Percentiles rank a stretch among this genome's conserved stretches.
phyloP scores from a whole-genome alignment of 2,113 vertebrate species.

The Lepisosteus oculatus region DNA sequence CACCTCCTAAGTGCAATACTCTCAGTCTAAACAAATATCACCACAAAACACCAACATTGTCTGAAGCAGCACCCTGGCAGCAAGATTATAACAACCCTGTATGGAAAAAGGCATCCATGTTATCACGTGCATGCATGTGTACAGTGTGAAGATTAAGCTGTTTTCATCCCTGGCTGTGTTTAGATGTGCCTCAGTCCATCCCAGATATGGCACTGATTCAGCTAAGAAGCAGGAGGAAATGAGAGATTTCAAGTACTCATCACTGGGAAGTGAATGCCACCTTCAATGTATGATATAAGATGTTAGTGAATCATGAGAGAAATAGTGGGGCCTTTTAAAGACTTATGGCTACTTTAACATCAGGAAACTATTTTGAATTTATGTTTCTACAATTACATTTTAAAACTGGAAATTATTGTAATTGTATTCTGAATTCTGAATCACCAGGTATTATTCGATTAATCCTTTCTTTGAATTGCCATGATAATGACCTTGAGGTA shows the following conservation, averaged over 20 bases:
- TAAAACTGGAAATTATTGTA: too few relatives aligned
- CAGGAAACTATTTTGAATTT: too few relatives aligned
- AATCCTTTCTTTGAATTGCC: too few relatives aligned
- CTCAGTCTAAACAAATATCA: conserved; percentile 68
- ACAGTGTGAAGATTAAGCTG: conserved; percentile 76
- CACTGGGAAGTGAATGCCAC: conserved; percentile 58
- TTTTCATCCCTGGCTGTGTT: conserved; percentile 75
- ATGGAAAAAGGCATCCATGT: conserved; percentile 69
- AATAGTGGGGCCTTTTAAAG: conserved; percentile 39
- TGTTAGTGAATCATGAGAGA: conserved; percentile 38
- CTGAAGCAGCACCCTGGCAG: conserved; percentile 74
- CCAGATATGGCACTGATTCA: conserved; percentile 74
- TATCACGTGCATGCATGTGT: conserved; percentile 79
- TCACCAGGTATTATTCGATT: too few relatives aligned
- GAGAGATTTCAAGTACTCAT: conserved; percentile 64
- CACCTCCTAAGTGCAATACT: conserved; percentile 63
- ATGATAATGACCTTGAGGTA: too few relatives aligned
- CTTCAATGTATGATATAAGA: background rate
- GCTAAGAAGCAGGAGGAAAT: conserved; percentile 61
- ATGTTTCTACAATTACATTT: too few relatives aligned
- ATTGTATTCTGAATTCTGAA: too few relatives aligned
- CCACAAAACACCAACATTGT: conserved; percentile 61
- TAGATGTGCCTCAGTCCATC: conserved; percentile 73
- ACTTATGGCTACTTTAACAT: too few relatives aligned
- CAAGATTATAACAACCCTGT: conserved; percentile 56